phyloP scores from a whole-genome alignment of 2,888 invertebrate species.

The Limnephilus rhombicus region DNA sequence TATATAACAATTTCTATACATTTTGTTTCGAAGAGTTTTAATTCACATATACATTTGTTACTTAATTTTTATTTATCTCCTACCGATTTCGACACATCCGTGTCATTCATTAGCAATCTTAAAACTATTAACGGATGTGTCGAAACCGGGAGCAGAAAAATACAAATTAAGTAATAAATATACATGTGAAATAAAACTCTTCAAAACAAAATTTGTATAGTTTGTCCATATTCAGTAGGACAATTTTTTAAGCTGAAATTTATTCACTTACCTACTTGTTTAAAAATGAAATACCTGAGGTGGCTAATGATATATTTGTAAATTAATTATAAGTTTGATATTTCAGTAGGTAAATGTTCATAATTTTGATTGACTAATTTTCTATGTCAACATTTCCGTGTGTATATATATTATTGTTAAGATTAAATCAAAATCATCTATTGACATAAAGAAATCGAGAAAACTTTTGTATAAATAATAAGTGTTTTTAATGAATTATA shows the following conservation, averaged over 20 bases:
- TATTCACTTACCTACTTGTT: background rate
- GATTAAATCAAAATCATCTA: conserved; percentile 8
- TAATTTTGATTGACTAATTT: background rate
- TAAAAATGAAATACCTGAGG: conserved; percentile 30
- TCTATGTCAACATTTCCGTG: background rate
- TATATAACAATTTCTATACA: no score
- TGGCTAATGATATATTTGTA: conserved; percentile 13
- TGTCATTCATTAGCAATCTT: no score
- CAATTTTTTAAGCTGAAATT: background rate
- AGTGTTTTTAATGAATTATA: conserved; percentile 20
- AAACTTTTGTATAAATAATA: background rate
- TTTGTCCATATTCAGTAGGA: background rate
- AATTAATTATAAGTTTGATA: background rate
- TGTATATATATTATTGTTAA: conserved; percentile 18
- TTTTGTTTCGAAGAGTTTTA: no score
- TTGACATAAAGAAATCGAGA: background rate
- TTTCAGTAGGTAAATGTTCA: conserved; percentile 12
- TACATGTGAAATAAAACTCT: no score
- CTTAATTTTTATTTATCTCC: no score
- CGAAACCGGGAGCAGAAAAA: no score
- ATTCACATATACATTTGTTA: no score
- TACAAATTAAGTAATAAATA: no score
- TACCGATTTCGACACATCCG: no score
- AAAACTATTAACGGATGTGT: no score
- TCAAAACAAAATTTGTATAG: background rate